These are phyloP conservation scores for Physocephala rufipes DNA, from an alignment of 2,888 invertebrate species.

Conservation along the genomic window DNA sequence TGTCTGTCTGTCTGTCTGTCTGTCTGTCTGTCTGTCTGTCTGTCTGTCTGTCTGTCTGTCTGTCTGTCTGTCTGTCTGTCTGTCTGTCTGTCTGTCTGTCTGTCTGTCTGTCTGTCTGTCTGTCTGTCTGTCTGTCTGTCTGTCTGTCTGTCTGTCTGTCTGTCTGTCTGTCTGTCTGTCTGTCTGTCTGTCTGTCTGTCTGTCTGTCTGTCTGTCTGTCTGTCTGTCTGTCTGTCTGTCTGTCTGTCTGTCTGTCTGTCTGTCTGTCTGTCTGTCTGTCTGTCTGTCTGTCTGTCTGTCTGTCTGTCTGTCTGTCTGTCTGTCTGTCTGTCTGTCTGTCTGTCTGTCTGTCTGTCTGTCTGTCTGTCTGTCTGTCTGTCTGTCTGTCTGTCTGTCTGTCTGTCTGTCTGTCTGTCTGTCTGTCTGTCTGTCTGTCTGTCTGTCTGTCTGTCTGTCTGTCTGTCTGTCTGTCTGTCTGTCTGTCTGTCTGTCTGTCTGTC, in stretches of 20 bases:
- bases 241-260: conserved; percentile 20
- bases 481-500: conserved; percentile 20
- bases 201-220: conserved; percentile 20
- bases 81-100: conserved; percentile 20
- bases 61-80: conserved; percentile 20
- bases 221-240: conserved; percentile 20
- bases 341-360: conserved; percentile 19
- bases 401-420: conserved; percentile 20
- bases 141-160: conserved; percentile 20
- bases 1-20: conserved; percentile 20
- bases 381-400: conserved; percentile 20
- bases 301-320: conserved; percentile 20
- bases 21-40: conserved; percentile 20
- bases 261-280: conserved; percentile 20
- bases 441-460: conserved; percentile 20
- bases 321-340: conserved; percentile 19
- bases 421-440: conserved; percentile 20
- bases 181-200: conserved; percentile 20
- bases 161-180: conserved; percentile 20
- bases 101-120: conserved; percentile 20
- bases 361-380: conserved; percentile 20
- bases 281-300: conserved; percentile 20
- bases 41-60: conserved; percentile 20
- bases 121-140: conserved; percentile 20
- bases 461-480: conserved; percentile 20